Conservation (phyloP, 2,797 vertebrate genomes). For the Lagorchestes hirsutus region DNA sequence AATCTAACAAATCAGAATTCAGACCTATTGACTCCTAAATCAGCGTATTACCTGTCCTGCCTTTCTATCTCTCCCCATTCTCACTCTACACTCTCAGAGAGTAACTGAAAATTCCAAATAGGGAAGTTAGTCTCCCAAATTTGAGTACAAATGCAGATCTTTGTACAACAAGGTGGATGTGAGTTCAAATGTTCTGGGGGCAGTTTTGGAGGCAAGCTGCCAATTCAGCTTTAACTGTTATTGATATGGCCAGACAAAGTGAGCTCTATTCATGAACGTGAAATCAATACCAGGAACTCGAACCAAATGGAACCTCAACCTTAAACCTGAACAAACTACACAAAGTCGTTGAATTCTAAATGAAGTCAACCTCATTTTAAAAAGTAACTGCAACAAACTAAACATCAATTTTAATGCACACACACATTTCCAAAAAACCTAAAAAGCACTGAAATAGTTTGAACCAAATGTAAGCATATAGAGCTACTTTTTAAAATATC, state of each 20-base stretch:
- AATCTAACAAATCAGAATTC: background rate
- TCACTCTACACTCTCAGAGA: background rate
- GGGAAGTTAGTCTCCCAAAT: background rate
- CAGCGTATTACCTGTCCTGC: background rate
- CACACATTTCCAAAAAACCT: slow-evolving; percentile 29
- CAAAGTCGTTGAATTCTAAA: slow-evolving; percentile 35
- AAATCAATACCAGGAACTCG: background rate
- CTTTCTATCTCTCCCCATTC: background rate
- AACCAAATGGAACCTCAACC: slow-evolving; percentile 10
- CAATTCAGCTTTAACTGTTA: slow-evolving; percentile 20
- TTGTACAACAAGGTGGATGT: background rate
- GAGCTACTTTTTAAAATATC: background rate
- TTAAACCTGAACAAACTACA: slow-evolving; percentile 27
- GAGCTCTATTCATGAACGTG: slow-evolving; percentile 2
- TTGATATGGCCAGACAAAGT: background rate
- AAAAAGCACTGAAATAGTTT: slow-evolving; percentile 49
- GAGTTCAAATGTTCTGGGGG: background rate
- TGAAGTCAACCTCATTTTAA: slow-evolving; percentile 1
- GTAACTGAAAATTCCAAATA: background rate
- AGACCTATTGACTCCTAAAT: accelerated
- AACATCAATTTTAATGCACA: slow-evolving; percentile 41
- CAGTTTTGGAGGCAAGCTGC: background rate
- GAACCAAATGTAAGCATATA: background rate
- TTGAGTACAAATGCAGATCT: background rate
- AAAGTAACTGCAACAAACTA: slow-evolving; percentile 13